Percentiles rank a stretch among this genome's conserved stretches.
Conservation (phyloP, 1,140 invertebrate species). For the Lamellibrachia luymesi region DNA sequence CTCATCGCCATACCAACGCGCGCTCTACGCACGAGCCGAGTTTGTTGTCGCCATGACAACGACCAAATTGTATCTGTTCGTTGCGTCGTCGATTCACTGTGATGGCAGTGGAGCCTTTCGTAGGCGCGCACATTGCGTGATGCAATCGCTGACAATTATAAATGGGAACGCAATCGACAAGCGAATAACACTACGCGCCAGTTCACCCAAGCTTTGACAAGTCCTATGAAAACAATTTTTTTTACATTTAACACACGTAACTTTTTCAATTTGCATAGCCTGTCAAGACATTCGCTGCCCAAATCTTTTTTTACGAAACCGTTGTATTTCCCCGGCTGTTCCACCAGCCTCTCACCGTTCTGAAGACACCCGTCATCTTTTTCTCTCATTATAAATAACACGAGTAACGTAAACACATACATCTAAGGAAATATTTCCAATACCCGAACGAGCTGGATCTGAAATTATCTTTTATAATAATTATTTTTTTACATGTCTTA, state of each 20-base stretch:
- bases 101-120: not conserved
- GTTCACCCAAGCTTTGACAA: not conserved
- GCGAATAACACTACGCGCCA: not conserved
- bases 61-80: constrained; percentile 4
- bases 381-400: not conserved
- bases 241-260: too few relatives aligned
- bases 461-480: not conserved
- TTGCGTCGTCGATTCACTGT: not conserved
- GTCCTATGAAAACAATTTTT: not conserved
- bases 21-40: not conserved
- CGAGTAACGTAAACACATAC: not conserved
- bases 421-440: not conserved
- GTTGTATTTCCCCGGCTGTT: too few relatives aligned
- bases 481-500: not conserved
- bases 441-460: not conserved
- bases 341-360: too few relatives aligned
- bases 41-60: not conserved
- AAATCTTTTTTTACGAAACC: too few relatives aligned
- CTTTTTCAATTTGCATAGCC: too few relatives aligned
- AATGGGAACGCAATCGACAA: not conserved
- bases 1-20: constrained; percentile 2
- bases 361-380: too few relatives aligned
- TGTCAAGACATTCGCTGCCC: too few relatives aligned
- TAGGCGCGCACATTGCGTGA: not conserved
- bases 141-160: not conserved